Conservation (phyloP, 1,140 invertebrate genomes). For the Ceratosolen fusciceps region DNA sequence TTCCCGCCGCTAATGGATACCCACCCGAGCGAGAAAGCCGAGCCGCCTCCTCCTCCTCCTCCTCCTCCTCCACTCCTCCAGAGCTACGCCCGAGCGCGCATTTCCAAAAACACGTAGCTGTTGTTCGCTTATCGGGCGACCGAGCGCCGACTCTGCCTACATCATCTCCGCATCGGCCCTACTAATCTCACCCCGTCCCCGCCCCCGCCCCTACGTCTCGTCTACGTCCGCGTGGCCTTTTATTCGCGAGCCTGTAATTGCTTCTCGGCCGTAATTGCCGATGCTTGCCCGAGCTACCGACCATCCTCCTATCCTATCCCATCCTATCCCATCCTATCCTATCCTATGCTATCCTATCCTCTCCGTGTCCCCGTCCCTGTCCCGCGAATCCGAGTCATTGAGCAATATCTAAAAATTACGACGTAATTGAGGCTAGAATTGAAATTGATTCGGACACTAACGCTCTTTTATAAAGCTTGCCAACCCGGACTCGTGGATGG, state of each 20-base stretch:
- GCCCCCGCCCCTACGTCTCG: neutral
- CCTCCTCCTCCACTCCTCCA: neutral
- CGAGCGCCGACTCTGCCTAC: neutral
- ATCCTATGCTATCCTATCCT: too few relatives aligned
- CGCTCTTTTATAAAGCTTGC: neutral
- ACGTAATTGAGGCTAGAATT: neutral
- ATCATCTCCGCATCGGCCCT: neutral
- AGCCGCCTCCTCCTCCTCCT: neutral
- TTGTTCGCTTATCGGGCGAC: neutral
- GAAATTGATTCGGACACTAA: neutral
- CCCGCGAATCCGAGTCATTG: neutral
- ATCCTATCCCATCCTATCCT: too few relatives aligned
- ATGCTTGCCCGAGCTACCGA: neutral
- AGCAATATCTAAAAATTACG: neutral
- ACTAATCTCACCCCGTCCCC: neutral
- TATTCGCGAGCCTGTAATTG: neutral
- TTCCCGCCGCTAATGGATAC: constrained; percentile 30
- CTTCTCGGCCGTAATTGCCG: constrained; percentile 8
- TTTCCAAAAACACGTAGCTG: constrained; percentile 1
- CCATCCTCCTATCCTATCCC: too few relatives aligned
- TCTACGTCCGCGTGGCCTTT: neutral
- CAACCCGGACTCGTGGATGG: neutral
- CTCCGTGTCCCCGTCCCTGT: neutral
- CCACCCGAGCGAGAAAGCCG: neutral
- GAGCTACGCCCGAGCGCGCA: neutral